Evolutionary conservation across 2,113 vertebrate genomes (phyloP).

Genomic region (Emydura subglobosa): DNA sequence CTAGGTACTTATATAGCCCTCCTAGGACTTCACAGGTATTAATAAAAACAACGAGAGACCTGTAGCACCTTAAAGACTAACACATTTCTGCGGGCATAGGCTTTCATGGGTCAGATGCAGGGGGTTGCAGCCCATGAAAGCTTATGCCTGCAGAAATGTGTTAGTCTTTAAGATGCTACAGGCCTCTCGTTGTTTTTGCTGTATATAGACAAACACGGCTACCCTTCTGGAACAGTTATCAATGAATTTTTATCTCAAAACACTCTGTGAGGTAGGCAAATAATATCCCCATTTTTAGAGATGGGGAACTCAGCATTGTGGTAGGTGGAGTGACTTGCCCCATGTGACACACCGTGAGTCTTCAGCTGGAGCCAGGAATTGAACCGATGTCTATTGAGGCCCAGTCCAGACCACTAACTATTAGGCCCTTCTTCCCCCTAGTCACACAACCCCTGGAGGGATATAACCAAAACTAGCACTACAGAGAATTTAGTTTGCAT

Average conservation of each 20-base stretch:
- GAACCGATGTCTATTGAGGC: neutral
- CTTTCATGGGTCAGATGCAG: too few relatives aligned
- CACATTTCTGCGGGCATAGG: too few relatives aligned
- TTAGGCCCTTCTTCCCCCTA: neutral
- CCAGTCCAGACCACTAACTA: neutral
- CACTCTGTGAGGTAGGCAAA: neutral
- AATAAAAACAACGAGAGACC: too few relatives aligned
- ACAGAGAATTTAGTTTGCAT: neutral
- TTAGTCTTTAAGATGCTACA: too few relatives aligned
- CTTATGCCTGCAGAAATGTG: too few relatives aligned
- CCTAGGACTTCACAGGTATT: neutral
- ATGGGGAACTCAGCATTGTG: neutral
- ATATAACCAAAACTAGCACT: neutral
- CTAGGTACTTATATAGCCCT: neutral
- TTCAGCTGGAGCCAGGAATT: neutral
- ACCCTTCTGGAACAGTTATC: neutral
- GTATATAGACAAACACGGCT: too few relatives aligned
- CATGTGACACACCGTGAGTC: rapidly evolving
- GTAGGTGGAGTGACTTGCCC: neutral
- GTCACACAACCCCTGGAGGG: neutral
- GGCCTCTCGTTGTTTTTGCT: too few relatives aligned
- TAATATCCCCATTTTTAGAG: neutral
- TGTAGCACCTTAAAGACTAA: too few relatives aligned
- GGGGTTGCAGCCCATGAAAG: too few relatives aligned
- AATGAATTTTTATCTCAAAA: neutral